Conservation (phyloP, 2,113 vertebrate species). For the Promerops cafer region DNA sequence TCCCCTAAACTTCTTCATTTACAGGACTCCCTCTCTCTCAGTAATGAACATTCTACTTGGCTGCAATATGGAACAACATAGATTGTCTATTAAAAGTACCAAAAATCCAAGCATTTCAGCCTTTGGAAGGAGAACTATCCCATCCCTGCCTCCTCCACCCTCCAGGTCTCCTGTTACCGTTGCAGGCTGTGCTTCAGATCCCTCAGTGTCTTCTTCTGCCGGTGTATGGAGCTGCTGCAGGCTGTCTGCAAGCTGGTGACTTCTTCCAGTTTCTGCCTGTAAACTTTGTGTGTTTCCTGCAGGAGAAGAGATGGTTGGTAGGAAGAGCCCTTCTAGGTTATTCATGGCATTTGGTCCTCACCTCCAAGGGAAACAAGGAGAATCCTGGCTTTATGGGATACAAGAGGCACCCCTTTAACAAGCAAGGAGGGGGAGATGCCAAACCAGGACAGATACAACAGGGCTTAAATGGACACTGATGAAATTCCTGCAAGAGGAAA, state of each 20-base stretch:
- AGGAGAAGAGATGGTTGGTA: not conserved
- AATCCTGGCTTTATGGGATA: not conserved
- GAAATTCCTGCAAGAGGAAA: not conserved
- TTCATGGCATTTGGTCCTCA: not conserved
- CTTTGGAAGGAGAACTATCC: not conserved
- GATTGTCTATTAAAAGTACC: not conserved
- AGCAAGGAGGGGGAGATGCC: not conserved
- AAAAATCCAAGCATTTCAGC: not conserved
- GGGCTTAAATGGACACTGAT: not conserved
- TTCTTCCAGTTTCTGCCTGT: conserved; percentile 92
- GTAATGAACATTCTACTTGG: not conserved
- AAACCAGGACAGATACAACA: not conserved
- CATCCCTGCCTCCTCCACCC: not conserved
- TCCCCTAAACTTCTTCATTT: not conserved
- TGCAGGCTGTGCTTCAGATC: conserved; percentile 79
- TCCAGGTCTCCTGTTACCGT: conserved; percentile 65
- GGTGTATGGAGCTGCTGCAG: conserved; percentile 84
- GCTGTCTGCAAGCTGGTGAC: conserved; percentile 82
- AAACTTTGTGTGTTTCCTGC: conserved; percentile 92
- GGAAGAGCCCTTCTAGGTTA: not conserved
- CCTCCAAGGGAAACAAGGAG: not conserved
- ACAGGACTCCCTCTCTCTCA: not conserved
- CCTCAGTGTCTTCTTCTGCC: conserved; percentile 84
- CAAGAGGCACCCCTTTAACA: not conserved
- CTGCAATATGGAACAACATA: not conserved